Evolutionary conservation across 64 coral and sea anemone genomes (phyloP).

Genomic region (Catalaphyllia jardinei): DNA sequence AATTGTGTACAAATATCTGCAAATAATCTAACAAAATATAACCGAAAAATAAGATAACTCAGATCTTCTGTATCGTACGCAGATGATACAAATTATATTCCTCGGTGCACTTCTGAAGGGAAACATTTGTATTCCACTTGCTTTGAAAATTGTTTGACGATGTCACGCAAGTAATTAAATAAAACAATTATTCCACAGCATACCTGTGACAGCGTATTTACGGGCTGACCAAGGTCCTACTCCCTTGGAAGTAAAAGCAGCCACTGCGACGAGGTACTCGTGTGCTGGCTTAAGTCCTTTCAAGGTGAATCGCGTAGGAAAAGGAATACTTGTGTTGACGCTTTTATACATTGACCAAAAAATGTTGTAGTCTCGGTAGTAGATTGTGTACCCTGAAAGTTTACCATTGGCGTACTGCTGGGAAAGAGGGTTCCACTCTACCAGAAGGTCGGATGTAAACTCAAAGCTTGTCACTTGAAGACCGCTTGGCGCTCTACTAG

Average conservation of each 20-base stretch:
- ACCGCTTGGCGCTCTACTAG: not conserved
- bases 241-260: not conserved
- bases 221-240: not conserved
- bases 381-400: not conserved
- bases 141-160: no score
- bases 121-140: no score
- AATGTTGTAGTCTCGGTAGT: not conserved
- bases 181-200: not conserved
- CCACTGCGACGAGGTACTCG: not conserved
- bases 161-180: no score
- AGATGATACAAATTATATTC: no score
- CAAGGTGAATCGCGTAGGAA: not conserved
- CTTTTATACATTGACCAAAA: not conserved
- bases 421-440: not conserved
- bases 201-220: not conserved
- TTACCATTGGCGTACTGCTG: not conserved
- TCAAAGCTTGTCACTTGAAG: not conserved
- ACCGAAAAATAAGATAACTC: no score
- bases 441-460: not conserved
- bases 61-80: no score
- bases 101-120: no score
- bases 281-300: not conserved
- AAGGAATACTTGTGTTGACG: not conserved
- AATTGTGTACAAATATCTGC: no score
- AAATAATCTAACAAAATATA: no score